Base-by-base conservation (phyloP, 2,888 invertebrate genomes). In the Ceraclea dissimilis region DNA sequence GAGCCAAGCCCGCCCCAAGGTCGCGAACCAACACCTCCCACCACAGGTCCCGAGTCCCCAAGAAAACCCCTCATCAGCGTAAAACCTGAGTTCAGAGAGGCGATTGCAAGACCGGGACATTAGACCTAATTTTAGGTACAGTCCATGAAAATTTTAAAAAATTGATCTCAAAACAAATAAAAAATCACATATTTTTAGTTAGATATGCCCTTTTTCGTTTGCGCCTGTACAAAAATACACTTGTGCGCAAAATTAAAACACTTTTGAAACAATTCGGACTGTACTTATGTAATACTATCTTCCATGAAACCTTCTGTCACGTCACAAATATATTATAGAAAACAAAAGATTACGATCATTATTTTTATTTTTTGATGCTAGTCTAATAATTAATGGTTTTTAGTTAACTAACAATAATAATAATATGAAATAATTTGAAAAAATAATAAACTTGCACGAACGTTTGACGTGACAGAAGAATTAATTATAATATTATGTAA, bases 51-150 rank as follows among this genome's bases (percentile, higher is more conserved):
- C 68, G 67, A 69, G 71, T 63, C 67, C 64, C 64, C 70, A 63
- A 71, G 75, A 65, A 78, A 78, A 71, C 78, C 78, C 62, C 72
- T 78, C 64, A 78, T 78, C 70, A 78, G 76, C 69, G 78, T 78
- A 66, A 78, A 76, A 70, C 77, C 77, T 59, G 78, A 78, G 68
- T 78, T 78, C 66, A 71, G 77, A 68, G 77, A 77, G 65, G 33
- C 60, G 22, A 43, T 48, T 18, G 53, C 49, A 31, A 39, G 51
- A 52, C 18, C 43, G 20, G 52, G 51, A 51, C 51, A 51, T 43
- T 51, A 39, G 47, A 47, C 16, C 47, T 47, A 20, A 47, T 47
- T 47, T 4, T 17, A 11, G 13, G 16, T 47, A 19, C 47, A 47
- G 47, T 47, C 39, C 16, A 8, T 8, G 39, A 47, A n/a, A 6